Base-by-base conservation (phyloP, 2,797 vertebrate genomes). In the Lacerta bilineata region DNA sequence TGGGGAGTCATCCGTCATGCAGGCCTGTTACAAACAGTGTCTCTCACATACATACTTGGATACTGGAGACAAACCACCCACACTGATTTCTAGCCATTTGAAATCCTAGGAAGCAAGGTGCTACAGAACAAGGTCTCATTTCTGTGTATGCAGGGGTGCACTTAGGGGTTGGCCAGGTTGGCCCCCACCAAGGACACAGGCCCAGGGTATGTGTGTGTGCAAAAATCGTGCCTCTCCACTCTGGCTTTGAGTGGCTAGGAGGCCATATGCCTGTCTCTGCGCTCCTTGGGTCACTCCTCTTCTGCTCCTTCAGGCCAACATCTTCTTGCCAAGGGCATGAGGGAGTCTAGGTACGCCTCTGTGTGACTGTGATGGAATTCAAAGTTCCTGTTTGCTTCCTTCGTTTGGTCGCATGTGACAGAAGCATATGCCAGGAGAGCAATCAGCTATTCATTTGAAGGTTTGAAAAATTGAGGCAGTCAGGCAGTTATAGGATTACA, bases 381-480 rank as follows among this genome's bases (percentile, higher is more conserved):
- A n/a, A 80, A 46, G 80, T 39, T 90, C 87, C 86, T 91, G 85
- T 9, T 20, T 85, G 72, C 0, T 83, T 0, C 41, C 18, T 68
- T 0, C 33, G 27, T 66, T 29, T 43, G 0, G 20, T 80, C 87
- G 33, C 59, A 84, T 61, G 84, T 86, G 88, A 84, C 25, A 87
- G 69, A 91, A 75, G 66, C 43, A 36, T 68, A 55, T 85, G 87
- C 6, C 90, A 92, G 90, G 83, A 64, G 72, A 87, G 13, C 5
- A 77, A 88, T 91, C 84, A 94, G 82, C 76, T 85, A 59, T 89
- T 81, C 10, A 39, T 85, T 64, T 36, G 50, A 41, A 43, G 79
- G 83, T 84, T 88, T 85, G 79, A 90, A 91, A 93, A 89, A 90
- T 87, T 33, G 87, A 94, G 89, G 85, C 72, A 89, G 33, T 11